Evolutionary conservation across 1,140 invertebrate species (phyloP).

Genomic region (Harlomillsia oculata): DNA sequence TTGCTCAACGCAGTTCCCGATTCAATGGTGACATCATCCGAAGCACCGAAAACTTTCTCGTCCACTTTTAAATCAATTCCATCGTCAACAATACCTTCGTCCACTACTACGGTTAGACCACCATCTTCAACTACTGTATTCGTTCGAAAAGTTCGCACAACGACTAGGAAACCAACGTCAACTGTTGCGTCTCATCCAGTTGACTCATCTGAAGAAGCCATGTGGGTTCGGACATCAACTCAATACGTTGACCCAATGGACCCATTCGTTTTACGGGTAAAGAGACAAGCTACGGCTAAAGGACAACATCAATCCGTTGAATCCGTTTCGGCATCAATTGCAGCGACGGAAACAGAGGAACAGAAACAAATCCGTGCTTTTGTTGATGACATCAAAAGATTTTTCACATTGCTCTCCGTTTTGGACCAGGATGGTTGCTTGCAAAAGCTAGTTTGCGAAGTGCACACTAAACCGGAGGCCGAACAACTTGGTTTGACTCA

Average conservation of each 20-base stretch:
- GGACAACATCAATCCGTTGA: too few relatives aligned
- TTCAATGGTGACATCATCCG: too few relatives aligned
- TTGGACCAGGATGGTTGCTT: conserved; percentile 33
- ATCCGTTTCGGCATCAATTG: too few relatives aligned
- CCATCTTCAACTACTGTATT: too few relatives aligned
- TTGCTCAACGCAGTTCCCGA: too few relatives aligned
- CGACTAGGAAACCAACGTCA: background rate
- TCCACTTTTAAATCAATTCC: too few relatives aligned
- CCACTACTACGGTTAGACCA: too few relatives aligned
- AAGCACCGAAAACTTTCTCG: too few relatives aligned
- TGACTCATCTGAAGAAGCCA: too few relatives aligned
- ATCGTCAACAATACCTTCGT: too few relatives aligned
- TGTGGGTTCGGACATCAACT: background rate
- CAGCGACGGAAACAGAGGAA: too few relatives aligned
- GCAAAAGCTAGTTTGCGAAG: conserved; percentile 35
- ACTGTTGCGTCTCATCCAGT: background rate
- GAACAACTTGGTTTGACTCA: conserved; percentile 2
- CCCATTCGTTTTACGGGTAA: background rate
- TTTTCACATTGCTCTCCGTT: conserved; percentile 29
- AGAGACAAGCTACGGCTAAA: background rate
- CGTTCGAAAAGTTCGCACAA: background rate
- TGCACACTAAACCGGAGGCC: conserved; percentile 23
- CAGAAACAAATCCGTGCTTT: conserved; percentile 17
- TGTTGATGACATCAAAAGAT: conserved; percentile 32
- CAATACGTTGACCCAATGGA: background rate